Conservation (phyloP, 2,888 invertebrate genomes). For the Nephrotoma flavescens region DNA sequence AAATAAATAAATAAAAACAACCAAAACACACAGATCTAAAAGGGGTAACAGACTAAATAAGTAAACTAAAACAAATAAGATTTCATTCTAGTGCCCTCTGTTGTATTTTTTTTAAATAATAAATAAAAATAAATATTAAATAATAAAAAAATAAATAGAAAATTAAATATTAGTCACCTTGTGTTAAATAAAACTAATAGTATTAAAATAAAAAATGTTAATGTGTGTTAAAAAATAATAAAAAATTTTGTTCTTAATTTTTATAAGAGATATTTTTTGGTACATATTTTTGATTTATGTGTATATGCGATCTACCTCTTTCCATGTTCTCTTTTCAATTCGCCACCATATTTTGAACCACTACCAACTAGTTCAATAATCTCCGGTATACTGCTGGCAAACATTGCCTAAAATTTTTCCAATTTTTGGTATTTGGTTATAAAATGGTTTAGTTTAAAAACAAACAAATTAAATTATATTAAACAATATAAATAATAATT, state of each 20-base stretch:
- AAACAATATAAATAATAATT: constrained; percentile 9
- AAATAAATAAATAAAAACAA: constrained; percentile 4
- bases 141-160: neutral
- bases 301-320: constrained; percentile 64
- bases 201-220: neutral
- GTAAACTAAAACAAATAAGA: neutral
- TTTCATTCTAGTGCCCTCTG: neutral
- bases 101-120: neutral
- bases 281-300: neutral
- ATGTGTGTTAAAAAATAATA: neutral
- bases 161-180: neutral
- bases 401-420: constrained; percentile 78
- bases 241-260: neutral
- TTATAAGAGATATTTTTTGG: neutral
- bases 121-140: neutral
- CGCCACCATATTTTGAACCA: constrained; percentile 98
- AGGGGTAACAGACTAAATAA: constrained; percentile 14
- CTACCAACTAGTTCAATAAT: constrained; percentile 99
- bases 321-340: constrained; percentile 98
- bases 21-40: constrained; percentile 6
- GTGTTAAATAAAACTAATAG: neutral
- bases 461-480: neutral
- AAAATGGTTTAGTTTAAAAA: neutral
- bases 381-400: constrained; percentile 99
- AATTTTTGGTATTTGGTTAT: constrained; percentile 14